A percentile compares a stretch with the other conserved stretches of the same genome.
phyloP scores from a whole-genome alignment of 2,797 vertebrate genomes.

The Leuciscus waleckii region DNA sequence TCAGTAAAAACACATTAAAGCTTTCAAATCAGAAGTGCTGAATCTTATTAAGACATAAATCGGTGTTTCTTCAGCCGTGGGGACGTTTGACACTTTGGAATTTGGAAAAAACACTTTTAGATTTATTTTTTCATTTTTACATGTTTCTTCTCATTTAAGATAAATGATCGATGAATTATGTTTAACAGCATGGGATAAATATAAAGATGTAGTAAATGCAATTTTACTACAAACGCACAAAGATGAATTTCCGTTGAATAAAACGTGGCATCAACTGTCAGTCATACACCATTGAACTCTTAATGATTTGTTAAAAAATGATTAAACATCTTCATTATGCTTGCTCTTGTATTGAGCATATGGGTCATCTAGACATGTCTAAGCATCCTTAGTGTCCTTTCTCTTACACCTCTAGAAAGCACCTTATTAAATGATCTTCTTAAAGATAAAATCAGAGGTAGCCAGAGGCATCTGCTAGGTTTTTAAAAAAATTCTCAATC shows the following conservation, averaged over 20 bases:
- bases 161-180: not conserved
- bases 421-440: not conserved
- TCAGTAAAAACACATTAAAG: constrained; percentile 21
- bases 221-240: not conserved
- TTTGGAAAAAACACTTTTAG: not conserved
- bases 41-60: not conserved
- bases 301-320: not conserved
- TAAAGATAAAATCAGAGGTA: constrained; percentile 17
- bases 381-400: not conserved
- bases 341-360: not conserved
- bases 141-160: not conserved
- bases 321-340: not conserved
- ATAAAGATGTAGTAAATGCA: not conserved
- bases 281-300: not conserved
- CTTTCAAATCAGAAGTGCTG: not conserved
- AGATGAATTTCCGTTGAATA: not conserved
- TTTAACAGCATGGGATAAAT: not conserved
- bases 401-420: not conserved
- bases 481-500: not conserved
- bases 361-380: not conserved
- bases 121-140: not conserved
- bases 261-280: not conserved
- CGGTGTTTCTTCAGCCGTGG: not conserved
- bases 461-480: not conserved
- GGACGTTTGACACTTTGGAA: not conserved